Evolutionary conservation across 2,797 vertebrate genomes (phyloP), one percentile per base, ranked within the genome.

Genomic region (Sphaeramia orbicularis): DNA sequence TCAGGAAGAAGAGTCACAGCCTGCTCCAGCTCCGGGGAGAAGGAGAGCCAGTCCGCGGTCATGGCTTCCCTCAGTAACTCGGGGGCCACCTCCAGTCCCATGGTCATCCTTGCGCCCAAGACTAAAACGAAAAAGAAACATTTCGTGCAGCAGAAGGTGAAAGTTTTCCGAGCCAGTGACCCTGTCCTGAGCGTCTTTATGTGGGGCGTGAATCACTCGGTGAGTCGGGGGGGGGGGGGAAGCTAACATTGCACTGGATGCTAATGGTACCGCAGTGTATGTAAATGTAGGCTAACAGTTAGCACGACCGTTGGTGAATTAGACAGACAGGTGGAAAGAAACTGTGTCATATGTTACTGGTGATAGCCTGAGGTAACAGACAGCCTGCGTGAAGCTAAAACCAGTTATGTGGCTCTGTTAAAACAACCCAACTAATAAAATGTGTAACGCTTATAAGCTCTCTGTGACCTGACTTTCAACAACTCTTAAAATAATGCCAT

Each of bases 161-260:
- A 97, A 79, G 95, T 97, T 78, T 96, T 97, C 53, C 94, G 96
- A 54, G 95, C 96, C 19, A 96, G 96, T 51, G 95, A 97, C 78
- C 97, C 96, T 0, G 94, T 97, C 43, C 87, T 96, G 82, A 96
- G 96, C 61, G 96, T 98, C 83, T 95, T 98, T 81, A 95, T 96
- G 90, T 98, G 97, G 97, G 97, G 97, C 65, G 96, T 97, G 65
- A 96, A 95, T 89, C 97, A 98, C 81, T 98, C 97, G 96, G 94
- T 95, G 89, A 89, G 93, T 87, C 81, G 0, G 2, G 0, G 2
- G 0, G 0, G 2, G 0, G n/a, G 19, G 19, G 41, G 47, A 47
- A 76, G 83, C 85, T 80, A 81, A 66, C 60, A 11, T 24, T 7
- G 30, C 32, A 7, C 10, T 18, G 1, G 7, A 70, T 55, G 81